Conservation (phyloP, 2,113 vertebrate genomes). For the Myocastor coypus region DNA sequence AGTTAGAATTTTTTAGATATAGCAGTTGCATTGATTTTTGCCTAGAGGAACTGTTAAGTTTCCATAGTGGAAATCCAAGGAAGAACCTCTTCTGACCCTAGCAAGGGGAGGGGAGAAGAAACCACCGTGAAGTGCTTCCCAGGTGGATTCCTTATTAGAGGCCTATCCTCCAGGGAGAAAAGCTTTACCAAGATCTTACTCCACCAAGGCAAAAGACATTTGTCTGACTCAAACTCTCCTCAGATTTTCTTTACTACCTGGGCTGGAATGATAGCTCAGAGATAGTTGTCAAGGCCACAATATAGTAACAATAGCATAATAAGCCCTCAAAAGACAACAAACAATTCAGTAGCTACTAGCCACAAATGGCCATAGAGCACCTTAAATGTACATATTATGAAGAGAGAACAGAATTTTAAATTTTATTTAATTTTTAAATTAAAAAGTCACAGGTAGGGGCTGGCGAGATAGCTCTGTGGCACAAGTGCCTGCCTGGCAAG, state of each 20-base stretch:
- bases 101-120: not conserved
- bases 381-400: not conserved
- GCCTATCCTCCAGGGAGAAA: not conserved
- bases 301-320: not conserved
- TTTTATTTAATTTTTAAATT: not conserved
- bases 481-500: too few relatives aligned
- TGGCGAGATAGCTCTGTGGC: too few relatives aligned
- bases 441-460: not conserved
- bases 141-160: not conserved
- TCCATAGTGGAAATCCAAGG: not conserved
- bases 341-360: not conserved
- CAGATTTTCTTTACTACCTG: not conserved
- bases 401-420: not conserved
- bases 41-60: not conserved
- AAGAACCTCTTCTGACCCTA: not conserved
- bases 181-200: not conserved
- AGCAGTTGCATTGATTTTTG: not conserved
- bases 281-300: not conserved
- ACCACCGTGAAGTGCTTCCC: not conserved
- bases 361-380: not conserved
- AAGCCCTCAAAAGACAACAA: not conserved
- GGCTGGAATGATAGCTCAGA: not conserved
- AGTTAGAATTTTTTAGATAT: not conserved
- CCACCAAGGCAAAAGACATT: not conserved
- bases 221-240: slow-evolving; percentile 33